Percentiles rank a stretch among this genome's conserved stretches.
Conservation (phyloP, 2,888 invertebrate genomes). For the Eupithecia abbreviata region DNA sequence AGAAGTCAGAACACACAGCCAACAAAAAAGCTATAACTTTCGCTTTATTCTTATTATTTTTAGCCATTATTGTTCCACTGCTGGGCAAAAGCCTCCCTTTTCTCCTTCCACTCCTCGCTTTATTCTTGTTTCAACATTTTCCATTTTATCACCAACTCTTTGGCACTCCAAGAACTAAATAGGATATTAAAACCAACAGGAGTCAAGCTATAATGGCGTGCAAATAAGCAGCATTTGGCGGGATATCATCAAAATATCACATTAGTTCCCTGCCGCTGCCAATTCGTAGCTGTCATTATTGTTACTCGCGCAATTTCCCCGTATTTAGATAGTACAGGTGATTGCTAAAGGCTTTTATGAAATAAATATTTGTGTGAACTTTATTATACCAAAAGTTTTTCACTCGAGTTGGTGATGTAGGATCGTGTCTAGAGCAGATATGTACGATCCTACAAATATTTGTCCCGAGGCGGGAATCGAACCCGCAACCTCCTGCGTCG, state of each 20-base stretch:
- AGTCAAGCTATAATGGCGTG: constrained; percentile 27
- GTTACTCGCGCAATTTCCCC: constrained; percentile 42
- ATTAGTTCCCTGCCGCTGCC: constrained; percentile 40
- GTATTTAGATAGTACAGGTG: constrained; percentile 39
- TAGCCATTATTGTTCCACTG: too few species aligned
- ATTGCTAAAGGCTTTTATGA: constrained; percentile 23
- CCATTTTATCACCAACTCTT: neutral
- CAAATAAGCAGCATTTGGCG: constrained; percentile 34
- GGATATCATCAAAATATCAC: constrained; percentile 34
- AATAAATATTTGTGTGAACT: neutral
- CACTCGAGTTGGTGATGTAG: neutral
- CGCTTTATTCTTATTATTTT: too few species aligned
- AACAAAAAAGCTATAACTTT: neutral
- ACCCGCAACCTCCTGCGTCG: too few species aligned
- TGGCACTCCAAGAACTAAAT: constrained; percentile 10
- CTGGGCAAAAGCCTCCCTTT: too few species aligned
- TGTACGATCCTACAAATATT: too few species aligned
- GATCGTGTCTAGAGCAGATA: too few species aligned
- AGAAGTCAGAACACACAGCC: neutral
- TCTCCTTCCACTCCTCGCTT: too few species aligned
- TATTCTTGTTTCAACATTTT: neutral
- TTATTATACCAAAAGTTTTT: neutral
- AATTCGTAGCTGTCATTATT: constrained; percentile 39
- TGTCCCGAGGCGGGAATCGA: too few species aligned
- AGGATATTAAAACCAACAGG: constrained; percentile 9